A percentile compares a stretch with the other conserved stretches of the same genome.
Conservation (phyloP, 2,797 vertebrate genomes). For the Enteromius argenteus region DNA sequence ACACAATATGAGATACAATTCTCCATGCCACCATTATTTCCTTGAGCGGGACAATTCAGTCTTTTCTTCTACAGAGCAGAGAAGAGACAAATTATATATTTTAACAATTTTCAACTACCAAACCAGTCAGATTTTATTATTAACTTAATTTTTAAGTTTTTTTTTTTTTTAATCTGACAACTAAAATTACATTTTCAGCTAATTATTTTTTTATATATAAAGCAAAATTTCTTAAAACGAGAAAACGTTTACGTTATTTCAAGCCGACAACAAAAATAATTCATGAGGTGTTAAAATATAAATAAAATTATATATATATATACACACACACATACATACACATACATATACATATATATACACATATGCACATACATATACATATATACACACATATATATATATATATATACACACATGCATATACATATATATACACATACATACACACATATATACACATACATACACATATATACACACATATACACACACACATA, state of each 20-base stretch:
- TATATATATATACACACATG: too few species aligned
- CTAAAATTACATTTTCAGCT: neutral
- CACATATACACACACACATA: too few species aligned
- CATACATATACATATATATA: too few species aligned
- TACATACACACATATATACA: too few species aligned
- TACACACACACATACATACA: too few species aligned
- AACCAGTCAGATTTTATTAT: neutral
- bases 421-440: too few species aligned
- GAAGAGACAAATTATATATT: neutral
- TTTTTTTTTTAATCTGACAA: neutral
- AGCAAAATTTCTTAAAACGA: neutral
- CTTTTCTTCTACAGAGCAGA: neutral
- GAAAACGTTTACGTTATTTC: neutral
- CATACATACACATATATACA: too few species aligned
- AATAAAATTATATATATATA: too few species aligned
- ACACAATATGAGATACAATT: neutral
- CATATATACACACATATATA: too few species aligned
- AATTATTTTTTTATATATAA: neutral
- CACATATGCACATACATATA: too few species aligned
- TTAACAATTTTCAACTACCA: neutral
- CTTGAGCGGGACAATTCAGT: neutral
- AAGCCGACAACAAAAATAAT: neutral
- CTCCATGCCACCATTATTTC: neutral
- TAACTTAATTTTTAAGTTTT: neutral
- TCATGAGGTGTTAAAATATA: neutral